Percentiles rank a stretch among this genome's conserved stretches.
phyloP scores from a whole-genome alignment of 2,888 invertebrate genomes.

The Drosophila mimetica region DNA sequence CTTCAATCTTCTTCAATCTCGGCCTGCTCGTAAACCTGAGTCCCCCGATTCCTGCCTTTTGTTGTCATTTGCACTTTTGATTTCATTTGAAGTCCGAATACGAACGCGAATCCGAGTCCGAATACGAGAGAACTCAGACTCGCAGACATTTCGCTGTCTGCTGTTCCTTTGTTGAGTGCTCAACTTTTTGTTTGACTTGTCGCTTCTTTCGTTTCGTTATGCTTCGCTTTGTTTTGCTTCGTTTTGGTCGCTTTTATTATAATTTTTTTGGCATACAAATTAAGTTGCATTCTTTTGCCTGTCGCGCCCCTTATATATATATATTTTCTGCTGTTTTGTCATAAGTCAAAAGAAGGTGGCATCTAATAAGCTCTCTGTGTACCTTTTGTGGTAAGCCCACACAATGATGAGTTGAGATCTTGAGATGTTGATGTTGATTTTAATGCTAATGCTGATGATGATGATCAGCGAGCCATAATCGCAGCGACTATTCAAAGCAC shows the following conservation, averaged over 20 bases:
- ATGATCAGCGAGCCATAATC: constrained; percentile 52
- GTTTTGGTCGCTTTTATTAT: constrained; percentile 47
- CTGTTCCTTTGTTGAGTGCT: constrained; percentile 40
- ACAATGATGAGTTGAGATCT: constrained; percentile 44
- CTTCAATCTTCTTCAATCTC: constrained; percentile 11
- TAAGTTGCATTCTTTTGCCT: constrained; percentile 64
- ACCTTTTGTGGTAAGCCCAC: constrained; percentile 60
- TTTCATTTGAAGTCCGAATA: constrained; percentile 73
- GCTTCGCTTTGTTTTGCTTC: constrained; percentile 24
- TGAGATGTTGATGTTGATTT: constrained; percentile 21
- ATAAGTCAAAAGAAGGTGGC: constrained; percentile 34
- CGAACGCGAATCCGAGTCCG: constrained; percentile 6
- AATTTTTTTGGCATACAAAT: constrained; percentile 62
- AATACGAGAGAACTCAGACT: constrained; percentile 8
- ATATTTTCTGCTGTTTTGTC: constrained; percentile 21
- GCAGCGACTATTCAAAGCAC: constrained; percentile 70
- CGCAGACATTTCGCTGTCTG: constrained; percentile 49
- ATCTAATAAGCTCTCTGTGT: constrained; percentile 43
- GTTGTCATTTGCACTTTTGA: constrained; percentile 80
- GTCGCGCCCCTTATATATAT: constrained; percentile 30
- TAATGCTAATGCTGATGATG: constrained; percentile 23
- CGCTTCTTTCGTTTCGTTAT: constrained; percentile 48
- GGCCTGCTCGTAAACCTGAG: constrained; percentile 36
- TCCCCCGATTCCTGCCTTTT: constrained; percentile 57
- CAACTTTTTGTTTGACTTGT: constrained; percentile 50